phyloP scores from a whole-genome alignment of 1,140 invertebrate genomes.

The Aporrectodea caliginosa region DNA sequence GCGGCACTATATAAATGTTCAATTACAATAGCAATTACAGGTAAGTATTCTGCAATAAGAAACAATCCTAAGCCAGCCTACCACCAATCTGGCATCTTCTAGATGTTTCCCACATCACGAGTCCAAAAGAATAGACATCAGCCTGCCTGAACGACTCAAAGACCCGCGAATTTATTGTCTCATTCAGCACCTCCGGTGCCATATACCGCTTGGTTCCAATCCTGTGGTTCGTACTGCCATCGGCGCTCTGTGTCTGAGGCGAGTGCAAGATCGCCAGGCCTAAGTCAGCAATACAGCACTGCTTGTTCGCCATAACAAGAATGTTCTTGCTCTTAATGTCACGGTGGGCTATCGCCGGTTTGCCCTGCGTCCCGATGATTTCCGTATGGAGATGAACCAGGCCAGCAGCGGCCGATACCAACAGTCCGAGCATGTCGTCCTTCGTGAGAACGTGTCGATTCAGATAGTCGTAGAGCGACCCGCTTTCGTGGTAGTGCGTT shows the following conservation, averaged over 20 bases:
- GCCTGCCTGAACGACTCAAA: slow-evolving; percentile 93
- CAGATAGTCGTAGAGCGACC: slow-evolving; percentile 83
- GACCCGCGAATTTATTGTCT: slow-evolving; percentile 63
- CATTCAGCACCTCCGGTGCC: slow-evolving; percentile 76
- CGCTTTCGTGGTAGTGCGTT: slow-evolving; percentile 86
- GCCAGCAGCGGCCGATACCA: slow-evolving; percentile 85
- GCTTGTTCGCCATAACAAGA: slow-evolving; percentile 82
- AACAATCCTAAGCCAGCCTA: background rate
- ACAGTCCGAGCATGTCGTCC: slow-evolving; percentile 80
- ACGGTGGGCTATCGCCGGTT: slow-evolving; percentile 92
- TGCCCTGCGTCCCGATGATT: slow-evolving; percentile 62
- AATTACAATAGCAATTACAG: too few species aligned
- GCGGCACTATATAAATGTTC: too few species aligned
- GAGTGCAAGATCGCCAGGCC: slow-evolving; percentile 69
- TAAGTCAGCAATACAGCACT: slow-evolving; percentile 90
- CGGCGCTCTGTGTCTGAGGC: slow-evolving; percentile 47
- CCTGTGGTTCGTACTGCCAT: slow-evolving; percentile 83
- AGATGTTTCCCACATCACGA: slow-evolving; percentile 90
- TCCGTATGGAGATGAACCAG: slow-evolving; percentile 68
- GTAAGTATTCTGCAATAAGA: background rate
- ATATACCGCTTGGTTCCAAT: slow-evolving; percentile 94
- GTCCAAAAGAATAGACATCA: slow-evolving; percentile 90
- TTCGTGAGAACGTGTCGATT: slow-evolving; percentile 46
- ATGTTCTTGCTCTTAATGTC: slow-evolving; percentile 97
- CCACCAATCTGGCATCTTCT: slow-evolving; percentile 17